Conservation (phyloP, 2,113 vertebrate genomes). For the Sphaerodactylus townsendi region DNA sequence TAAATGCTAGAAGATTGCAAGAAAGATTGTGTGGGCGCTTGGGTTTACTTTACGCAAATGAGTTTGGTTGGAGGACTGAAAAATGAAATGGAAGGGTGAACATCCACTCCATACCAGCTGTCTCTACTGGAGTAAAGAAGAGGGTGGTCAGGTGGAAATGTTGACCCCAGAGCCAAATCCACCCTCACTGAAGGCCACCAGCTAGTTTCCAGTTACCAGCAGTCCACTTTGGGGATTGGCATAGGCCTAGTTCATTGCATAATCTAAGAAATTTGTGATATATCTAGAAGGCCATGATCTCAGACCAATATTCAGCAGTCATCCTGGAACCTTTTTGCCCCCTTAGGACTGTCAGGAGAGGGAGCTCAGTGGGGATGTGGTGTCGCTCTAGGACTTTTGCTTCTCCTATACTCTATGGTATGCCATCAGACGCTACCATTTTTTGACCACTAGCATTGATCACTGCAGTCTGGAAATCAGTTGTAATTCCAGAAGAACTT, state of each 20-base stretch:
- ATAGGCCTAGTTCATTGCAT: not conserved
- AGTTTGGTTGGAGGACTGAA: not conserved
- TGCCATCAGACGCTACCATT: no score
- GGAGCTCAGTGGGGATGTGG: no score
- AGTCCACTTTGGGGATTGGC: not conserved
- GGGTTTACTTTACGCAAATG: not conserved
- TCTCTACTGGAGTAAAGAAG: not conserved
- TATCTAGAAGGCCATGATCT: not conserved
- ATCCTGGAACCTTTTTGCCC: not conserved
- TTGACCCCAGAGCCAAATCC: not conserved
- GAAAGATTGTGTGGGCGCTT: not conserved
- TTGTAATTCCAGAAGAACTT: no score
- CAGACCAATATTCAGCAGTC: not conserved
- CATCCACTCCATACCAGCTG: not conserved
- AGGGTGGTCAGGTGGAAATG: not conserved
- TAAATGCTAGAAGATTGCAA: not conserved
- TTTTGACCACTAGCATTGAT: no score
- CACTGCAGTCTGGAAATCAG: no score
- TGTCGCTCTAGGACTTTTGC: no score
- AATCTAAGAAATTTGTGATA: no score
- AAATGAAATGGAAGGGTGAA: not conserved
- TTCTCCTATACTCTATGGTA: no score
- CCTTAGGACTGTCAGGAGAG: no score
- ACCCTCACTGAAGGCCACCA: no score
- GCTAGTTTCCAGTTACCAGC: not conserved